Evolutionary conservation across 1,140 invertebrate species (phyloP).

Genomic region (Sycophaga agraensis): DNA sequence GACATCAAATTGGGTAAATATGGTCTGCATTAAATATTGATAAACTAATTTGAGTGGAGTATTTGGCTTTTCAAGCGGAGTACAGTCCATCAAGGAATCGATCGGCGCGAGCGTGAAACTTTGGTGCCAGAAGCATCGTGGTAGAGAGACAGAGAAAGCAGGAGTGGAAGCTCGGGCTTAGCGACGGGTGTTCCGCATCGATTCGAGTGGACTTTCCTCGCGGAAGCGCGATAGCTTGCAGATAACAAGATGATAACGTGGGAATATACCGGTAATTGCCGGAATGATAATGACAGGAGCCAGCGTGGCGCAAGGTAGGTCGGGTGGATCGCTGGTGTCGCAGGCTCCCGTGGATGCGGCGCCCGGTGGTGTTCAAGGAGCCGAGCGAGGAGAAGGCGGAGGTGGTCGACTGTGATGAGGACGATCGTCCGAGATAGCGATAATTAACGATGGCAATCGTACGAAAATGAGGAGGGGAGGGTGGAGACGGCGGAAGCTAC

Average conservation of each 20-base stretch:
- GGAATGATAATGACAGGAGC: conserved; percentile 53
- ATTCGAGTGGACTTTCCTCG: conserved; percentile 26
- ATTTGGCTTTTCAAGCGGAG: too few species aligned
- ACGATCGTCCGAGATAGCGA: conserved; percentile 50
- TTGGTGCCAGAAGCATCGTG: too few species aligned
- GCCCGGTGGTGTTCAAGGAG: not conserved
- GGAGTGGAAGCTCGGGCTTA: too few species aligned
- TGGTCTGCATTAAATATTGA: too few species aligned
- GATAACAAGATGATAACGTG: conserved; percentile 54
- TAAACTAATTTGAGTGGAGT: too few species aligned
- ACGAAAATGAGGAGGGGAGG: conserved; percentile 51
- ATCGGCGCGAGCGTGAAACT: too few species aligned
- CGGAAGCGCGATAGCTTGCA: conserved; percentile 37
- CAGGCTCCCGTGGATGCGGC: not conserved
- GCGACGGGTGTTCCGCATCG: not conserved
- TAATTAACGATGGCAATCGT: conserved; percentile 57
- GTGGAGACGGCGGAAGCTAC: conserved; percentile 32
- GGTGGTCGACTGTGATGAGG: conserved; percentile 22
- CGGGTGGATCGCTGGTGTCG: not conserved
- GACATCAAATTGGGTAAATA: too few species aligned
- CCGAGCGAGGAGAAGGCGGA: not conserved
- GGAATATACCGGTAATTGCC: conserved; percentile 52
- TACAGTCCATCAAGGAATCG: too few species aligned
- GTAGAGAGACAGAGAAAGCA: too few species aligned
- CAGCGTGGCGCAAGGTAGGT: not conserved